phyloP scores from a whole-genome alignment of 2,888 invertebrate genomes.

The Xylocampa areola region DNA sequence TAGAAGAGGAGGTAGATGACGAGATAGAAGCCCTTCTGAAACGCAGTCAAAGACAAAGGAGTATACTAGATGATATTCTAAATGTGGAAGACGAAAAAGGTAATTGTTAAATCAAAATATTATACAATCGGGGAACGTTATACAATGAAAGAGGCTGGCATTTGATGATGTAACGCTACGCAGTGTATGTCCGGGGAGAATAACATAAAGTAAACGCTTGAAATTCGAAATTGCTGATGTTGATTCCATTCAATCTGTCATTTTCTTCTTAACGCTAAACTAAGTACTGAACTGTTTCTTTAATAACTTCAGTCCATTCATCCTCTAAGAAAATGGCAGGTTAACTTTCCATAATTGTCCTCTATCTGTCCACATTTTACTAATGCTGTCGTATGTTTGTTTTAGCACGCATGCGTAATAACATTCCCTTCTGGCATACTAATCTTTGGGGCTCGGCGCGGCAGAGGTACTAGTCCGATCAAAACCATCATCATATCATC shows the following conservation, averaged over 20 bases:
- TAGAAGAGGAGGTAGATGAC: slow-evolving; percentile 89
- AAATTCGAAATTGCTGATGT: slow-evolving; percentile 68
- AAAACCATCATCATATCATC: slow-evolving; percentile 71
- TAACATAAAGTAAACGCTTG: slow-evolving; percentile 73
- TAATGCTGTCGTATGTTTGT: slow-evolving; percentile 89
- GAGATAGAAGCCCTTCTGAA: slow-evolving; percentile 91
- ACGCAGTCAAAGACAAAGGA: slow-evolving; percentile 92
- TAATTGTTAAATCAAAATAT: slow-evolving; percentile 81
- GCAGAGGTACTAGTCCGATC: slow-evolving; percentile 74
- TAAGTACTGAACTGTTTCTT: slow-evolving; percentile 17
- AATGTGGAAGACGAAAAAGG: slow-evolving; percentile 90
- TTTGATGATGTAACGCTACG: slow-evolving; percentile 82
- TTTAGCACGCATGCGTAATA: slow-evolving; percentile 90
- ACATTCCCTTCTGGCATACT: slow-evolving; percentile 90
- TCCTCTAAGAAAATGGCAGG: slow-evolving; percentile 66
- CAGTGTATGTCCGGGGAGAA: slow-evolving; percentile 73
- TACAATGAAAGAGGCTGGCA: slow-evolving; percentile 73
- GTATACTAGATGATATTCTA: slow-evolving; percentile 92
- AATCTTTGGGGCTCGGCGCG: slow-evolving; percentile 84
- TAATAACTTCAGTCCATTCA: slow-evolving; percentile 32
- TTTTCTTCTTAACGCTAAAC: slow-evolving; percentile 58
- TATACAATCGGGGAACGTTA: slow-evolving; percentile 71
- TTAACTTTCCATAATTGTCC: slow-evolving; percentile 59
- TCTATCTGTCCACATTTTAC: slow-evolving; percentile 70
- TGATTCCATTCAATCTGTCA: slow-evolving; percentile 68